Evolutionary conservation across 2,888 invertebrate genomes (phyloP).

Genomic region (Lithophane socia): DNA sequence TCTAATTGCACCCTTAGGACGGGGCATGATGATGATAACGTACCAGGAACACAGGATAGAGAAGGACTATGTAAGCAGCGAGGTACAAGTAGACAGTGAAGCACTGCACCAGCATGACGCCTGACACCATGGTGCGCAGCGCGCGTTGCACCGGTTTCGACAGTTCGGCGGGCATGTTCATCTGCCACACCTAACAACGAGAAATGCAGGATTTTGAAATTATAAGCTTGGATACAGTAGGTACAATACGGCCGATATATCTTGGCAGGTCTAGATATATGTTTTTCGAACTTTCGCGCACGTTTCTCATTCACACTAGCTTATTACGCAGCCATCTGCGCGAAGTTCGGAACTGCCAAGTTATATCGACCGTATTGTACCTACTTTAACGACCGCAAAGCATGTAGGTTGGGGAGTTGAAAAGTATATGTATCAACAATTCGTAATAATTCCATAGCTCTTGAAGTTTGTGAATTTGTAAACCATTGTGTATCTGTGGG

Average conservation of each 20-base stretch:
- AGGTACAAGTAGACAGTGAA: conserved; percentile 90
- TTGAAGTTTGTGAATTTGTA: background rate
- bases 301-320: too few relatives aligned
- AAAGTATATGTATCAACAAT: background rate
- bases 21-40: background rate
- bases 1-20: background rate
- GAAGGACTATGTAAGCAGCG: conserved; percentile 89
- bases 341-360: too few relatives aligned
- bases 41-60: conserved; percentile 90
- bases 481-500: too few relatives aligned
- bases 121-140: conserved; percentile 88
- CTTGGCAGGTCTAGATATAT: too few relatives aligned
- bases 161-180: conserved; percentile 85
- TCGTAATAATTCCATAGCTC: background rate
- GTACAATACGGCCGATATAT: background rate
- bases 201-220: background rate
- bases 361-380: too few relatives aligned
- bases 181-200: conserved; percentile 86
- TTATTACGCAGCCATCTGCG: too few relatives aligned
- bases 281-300: too few relatives aligned
- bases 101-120: conserved; percentile 88
- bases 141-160: conserved; percentile 83
- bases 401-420: background rate
- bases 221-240: background rate
- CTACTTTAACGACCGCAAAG: background rate